Conservation (phyloP, 2,113 vertebrate genomes). For the Microcebus ravelobensis region DNA sequence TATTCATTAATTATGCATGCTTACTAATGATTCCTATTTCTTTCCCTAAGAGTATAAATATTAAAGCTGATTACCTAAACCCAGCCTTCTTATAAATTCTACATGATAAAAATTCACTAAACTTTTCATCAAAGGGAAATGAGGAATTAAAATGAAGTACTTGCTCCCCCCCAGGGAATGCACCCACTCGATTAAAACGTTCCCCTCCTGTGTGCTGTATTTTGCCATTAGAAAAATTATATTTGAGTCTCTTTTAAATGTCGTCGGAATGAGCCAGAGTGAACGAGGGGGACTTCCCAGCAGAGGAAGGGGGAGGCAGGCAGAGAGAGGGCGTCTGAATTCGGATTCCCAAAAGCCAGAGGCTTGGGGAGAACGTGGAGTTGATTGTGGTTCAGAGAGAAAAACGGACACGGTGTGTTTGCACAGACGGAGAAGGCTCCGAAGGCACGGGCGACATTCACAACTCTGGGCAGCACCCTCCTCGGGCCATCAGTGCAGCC, state of each 20-base stretch:
- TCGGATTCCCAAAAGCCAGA: not conserved
- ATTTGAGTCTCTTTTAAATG: constrained; percentile 52
- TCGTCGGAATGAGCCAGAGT: not conserved
- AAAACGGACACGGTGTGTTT: not conserved
- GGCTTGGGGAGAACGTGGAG: not conserved
- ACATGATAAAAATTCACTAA: constrained; percentile 84
- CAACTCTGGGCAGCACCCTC: not conserved
- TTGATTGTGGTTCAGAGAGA: not conserved
- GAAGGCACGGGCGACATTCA: rapidly evolving
- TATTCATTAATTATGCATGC: constrained; percentile 86
- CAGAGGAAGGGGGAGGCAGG: not conserved
- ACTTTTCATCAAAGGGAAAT: constrained; percentile 86
- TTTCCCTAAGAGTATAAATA: constrained; percentile 86
- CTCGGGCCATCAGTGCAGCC: not conserved
- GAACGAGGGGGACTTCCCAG: not conserved
- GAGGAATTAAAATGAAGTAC: constrained; percentile 82
- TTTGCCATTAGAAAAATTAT: constrained; percentile 73
- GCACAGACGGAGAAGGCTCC: not conserved
- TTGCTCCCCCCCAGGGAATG: constrained; percentile 80
- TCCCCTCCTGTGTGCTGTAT: constrained; percentile 56
- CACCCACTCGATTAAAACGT: constrained; percentile 77
- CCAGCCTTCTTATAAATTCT: constrained; percentile 85
- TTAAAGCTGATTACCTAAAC: constrained; percentile 86
- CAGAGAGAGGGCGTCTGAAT: not conserved
- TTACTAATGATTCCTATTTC: constrained; percentile 82